A percentile compares a stretch with the other conserved stretches of the same genome.
Evolutionary conservation across 23 tunicate species (phyloP).

Genomic region (Ciona savignyi): DNA sequence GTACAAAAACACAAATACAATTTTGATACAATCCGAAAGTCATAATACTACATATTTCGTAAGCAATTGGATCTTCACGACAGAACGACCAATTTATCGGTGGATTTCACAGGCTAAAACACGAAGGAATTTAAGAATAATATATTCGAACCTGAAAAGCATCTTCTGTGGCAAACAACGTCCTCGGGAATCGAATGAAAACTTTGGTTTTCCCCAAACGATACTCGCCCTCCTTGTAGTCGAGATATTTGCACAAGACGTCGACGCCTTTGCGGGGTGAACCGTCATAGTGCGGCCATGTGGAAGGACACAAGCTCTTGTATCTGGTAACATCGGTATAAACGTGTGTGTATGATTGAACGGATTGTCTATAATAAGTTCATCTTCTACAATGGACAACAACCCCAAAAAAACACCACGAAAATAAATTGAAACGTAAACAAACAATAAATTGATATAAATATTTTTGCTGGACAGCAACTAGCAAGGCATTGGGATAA

Average conservation of each 20-base stretch:
- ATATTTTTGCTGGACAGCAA: not conserved
- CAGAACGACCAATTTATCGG: too few species aligned
- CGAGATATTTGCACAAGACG: conserved; percentile 61
- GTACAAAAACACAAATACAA: too few species aligned
- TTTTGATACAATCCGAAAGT: too few species aligned
- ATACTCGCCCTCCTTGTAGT: conserved; percentile 73
- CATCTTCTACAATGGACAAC: too few species aligned
- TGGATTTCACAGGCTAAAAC: too few species aligned
- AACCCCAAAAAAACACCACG: not conserved
- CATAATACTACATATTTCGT: too few species aligned
- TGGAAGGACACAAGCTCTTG: conserved; percentile 72
- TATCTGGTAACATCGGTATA: conserved; percentile 40
- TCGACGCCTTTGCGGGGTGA: conserved; percentile 48
- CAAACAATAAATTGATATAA: not conserved
- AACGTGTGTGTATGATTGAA: not conserved
- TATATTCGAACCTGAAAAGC: conserved; percentile 91
- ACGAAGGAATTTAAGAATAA: too few species aligned
- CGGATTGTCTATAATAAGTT: not conserved
- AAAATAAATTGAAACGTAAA: not conserved
- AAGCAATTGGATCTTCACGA: too few species aligned
- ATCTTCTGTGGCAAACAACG: conserved; percentile 85
- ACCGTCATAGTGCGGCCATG: conserved; percentile 82
- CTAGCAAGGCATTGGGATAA: too few species aligned
- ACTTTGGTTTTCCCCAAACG: conserved; percentile 84
- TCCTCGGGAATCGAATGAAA: conserved; percentile 80